Evolutionary conservation across 2,113 vertebrate species (phyloP).

Genomic region (Junco hyemalis): DNA sequence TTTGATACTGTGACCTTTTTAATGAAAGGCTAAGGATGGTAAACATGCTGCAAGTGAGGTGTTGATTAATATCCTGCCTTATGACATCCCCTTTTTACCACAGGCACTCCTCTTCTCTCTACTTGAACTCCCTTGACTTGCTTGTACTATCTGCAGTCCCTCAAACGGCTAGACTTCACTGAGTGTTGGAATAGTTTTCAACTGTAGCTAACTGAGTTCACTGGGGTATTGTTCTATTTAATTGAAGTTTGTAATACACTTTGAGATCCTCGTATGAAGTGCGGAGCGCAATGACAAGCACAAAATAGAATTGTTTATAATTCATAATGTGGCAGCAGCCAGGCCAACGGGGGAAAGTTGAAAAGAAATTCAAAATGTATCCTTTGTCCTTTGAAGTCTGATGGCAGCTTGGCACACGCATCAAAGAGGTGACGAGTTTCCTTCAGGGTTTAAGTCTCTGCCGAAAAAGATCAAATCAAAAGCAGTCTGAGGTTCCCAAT

Average conservation of each 20-base stretch:
- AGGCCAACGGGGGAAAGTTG: conserved; percentile 61
- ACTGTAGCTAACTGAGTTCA: background rate
- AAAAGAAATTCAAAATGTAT: conserved; percentile 61
- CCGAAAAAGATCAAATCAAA: conserved; percentile 48
- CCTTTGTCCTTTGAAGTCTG: conserved; percentile 68
- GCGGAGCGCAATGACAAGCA: background rate
- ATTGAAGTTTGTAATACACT: conserved; percentile 46
- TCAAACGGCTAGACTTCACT: background rate
- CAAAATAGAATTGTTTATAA: conserved; percentile 63
- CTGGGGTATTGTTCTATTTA: conserved; percentile 39
- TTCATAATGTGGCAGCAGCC: conserved; percentile 52
- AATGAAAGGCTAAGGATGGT: background rate
- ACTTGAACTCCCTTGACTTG: background rate
- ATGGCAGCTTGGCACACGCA: conserved; percentile 50
- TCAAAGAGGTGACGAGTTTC: conserved; percentile 58
- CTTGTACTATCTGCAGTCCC: background rate
- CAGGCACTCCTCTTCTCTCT: background rate
- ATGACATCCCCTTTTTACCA: background rate
- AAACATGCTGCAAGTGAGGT: background rate
- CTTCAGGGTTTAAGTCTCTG: conserved; percentile 52
- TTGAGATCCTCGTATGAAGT: background rate
- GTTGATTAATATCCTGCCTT: background rate
- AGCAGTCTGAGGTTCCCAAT: conserved; percentile 27
- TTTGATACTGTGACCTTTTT: background rate
- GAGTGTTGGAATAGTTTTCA: background rate